Base-by-base conservation (phyloP, 37 sponge, comb jelly and placozoan species). In the Cladorhizidae sp. region DNA sequence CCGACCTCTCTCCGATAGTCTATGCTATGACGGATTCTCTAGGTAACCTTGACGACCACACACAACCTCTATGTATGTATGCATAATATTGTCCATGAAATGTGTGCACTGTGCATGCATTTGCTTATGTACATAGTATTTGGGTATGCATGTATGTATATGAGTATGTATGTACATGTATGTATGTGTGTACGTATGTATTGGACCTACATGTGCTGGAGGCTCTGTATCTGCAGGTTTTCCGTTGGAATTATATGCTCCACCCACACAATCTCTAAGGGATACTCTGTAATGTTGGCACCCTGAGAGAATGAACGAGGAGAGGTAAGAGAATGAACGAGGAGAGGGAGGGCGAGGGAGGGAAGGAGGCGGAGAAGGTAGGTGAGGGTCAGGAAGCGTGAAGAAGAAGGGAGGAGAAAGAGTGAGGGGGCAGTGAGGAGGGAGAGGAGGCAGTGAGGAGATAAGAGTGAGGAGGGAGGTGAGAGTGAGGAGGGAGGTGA, bases 251-350 rank as follows among this genome's bases (percentile, higher is more conserved):
- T 37, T 0, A 80, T 57, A 43, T 80, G 76, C 56, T 87, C 79
- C 54, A 89, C 61, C 89, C 89, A 89, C 36, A 79, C 29, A 38
- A 73, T 28, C 6, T 73, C 74, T 22, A 89, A 73, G 15, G 80
- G 84, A 55, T 78, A 73, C 23, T 83, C 84, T 31, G 80, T 68
- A 3, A 73, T 31, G 23, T 31, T 29, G 0, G 56, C 9, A 58
- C 84, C 84, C 84, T 85, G 73, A 1, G 45, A 12, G 17, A 59
- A 18, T 28, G 61, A 59, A 18, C 6, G 61, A 12, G 63, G 3
- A 56, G 55, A 18, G 76, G 54, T 32, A 0, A 43, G 7, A 12
- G 17, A 59, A 18, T 28, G 61, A 59, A 18, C 6, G 61, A 12
- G 63, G 3, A 56, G 55, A 49, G 83, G 23, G 75, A 11, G 83